Evolutionary conservation across 2,113 vertebrate species (phyloP).

Genomic region (Rana temporaria): DNA sequence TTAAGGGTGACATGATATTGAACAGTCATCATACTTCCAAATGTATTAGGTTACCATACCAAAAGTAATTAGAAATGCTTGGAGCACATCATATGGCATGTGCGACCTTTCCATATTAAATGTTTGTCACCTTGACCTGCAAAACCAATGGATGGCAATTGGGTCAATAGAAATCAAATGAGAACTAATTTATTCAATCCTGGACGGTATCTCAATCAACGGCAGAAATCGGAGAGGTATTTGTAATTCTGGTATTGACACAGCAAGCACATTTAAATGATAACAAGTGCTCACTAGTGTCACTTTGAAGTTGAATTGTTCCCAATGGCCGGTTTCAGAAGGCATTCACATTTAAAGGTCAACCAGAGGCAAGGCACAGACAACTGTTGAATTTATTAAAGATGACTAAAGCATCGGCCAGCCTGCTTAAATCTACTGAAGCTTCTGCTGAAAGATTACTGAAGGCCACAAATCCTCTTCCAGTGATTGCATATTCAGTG

Average conservation of each 20-base stretch:
- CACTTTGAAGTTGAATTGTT: slow-evolving; percentile 80
- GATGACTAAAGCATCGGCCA: neutral
- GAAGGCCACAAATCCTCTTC: neutral
- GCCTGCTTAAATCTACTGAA: neutral
- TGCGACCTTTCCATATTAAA: slow-evolving; percentile 75
- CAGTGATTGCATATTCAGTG: neutral
- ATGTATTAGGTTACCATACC: neutral
- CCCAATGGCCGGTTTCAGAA: slow-evolving; percentile 70
- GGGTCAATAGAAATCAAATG: slow-evolving; percentile 79
- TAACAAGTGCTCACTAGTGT: slow-evolving; percentile 76
- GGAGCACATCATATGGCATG: slow-evolving; percentile 71
- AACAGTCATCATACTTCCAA: slow-evolving; percentile 1
- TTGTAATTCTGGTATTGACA: slow-evolving; percentile 83
- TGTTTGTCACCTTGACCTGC: slow-evolving; percentile 76
- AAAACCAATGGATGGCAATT: slow-evolving; percentile 71
- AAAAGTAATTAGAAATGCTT: slow-evolving; percentile 73
- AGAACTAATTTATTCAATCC: slow-evolving; percentile 78
- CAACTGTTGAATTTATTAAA: slow-evolving; percentile 68
- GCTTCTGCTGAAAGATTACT: neutral
- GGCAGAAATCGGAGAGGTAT: slow-evolving; percentile 79
- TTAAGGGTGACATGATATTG: no score
- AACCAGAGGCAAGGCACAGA: slow-evolving; percentile 76
- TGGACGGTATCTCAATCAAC: slow-evolving; percentile 78
- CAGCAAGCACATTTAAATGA: slow-evolving; percentile 80
- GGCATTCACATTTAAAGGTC: slow-evolving; percentile 78